Evolutionary conservation across 2,113 vertebrate genomes (phyloP), one percentile per base, ranked within the genome.

Genomic region (Pimephales promelas): DNA sequence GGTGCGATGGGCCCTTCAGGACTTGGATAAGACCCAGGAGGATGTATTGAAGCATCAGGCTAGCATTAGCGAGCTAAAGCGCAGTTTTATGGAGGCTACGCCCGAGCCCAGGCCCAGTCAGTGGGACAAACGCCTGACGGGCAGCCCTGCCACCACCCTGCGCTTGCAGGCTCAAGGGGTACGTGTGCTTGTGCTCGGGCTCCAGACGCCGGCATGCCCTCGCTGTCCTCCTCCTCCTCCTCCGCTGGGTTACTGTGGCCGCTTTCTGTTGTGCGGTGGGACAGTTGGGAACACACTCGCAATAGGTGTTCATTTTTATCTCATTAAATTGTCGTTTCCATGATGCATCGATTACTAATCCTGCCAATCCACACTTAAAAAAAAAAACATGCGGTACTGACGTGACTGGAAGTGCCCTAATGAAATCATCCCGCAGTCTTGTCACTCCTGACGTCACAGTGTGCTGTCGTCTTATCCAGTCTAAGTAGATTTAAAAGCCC

Each of bases 31-130:
- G 95, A 97, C 96, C 93, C 97, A 98, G 94, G 97, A 99, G 34
- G 97, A 98, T 91, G 95, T 99, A 92, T 95, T 99, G 96, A 99
- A 95, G 95, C 98, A 99, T 93, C 98, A 99, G 96, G 98, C 97
- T 98, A 99, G 97, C 95, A 96, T 99, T 98, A 99, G 97, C 96
- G 96, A 99, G 95, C 96, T 99, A 94, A 99, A 99, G 94, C 97
- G 98, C 95, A 97, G 94, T 96, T 99, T 99, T 96, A 99, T 99
- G 98, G 98, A 98, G 92, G 97, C 97, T 85, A 96, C 96, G 85
- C 97, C 98, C 10, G 97, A 98, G 85, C 97, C 97, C 90, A 97
- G 96, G 93, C 97, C 95, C 88, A 98, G 95, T 94, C 97, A 97
- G 92, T 99, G 98, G 98, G 97, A 99, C 93, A 98, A 98, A 92